Evolutionary conservation across 2,888 invertebrate species (phyloP), one percentile per base, ranked within the genome.

Genomic region (Hedya salicella): DNA sequence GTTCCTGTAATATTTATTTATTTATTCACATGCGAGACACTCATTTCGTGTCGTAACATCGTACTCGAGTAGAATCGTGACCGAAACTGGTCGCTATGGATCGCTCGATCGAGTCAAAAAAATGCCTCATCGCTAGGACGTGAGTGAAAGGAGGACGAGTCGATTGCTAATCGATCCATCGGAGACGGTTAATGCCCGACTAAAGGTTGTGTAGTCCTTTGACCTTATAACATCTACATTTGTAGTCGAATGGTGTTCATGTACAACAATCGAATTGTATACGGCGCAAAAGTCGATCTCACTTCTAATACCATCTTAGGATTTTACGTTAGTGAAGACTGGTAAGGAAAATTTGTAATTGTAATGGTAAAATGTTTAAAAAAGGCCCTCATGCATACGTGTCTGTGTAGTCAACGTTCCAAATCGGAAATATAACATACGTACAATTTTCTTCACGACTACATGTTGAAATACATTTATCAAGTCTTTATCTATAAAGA

Each of bases 71-170:
- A 25, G 14, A 57, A 44, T 60, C 59, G 59, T 60, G 59, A 60
- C 25, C 19, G 25, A 57, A 53, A 16, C 42, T 21, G 32, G 46
- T 46, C 48, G 19, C 16, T 50, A 32, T 50, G 16, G 48, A 32
- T n/a, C n/a, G n/a, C 21, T 39, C 56, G 25, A 48, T 39, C 36
- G 14, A 49, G 14, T 57, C 16, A 21, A 49, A 60, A 46, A 49
- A 46, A 57, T 17, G 54, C 40, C 42, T 50, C 71, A 75, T 72
- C 68, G 72, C 74, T 75, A 76, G 80, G 73, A 77, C 76, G 72
- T 69, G 70, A 75, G 82, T 83, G 88, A 88, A 89, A 87, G 86
- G 86, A 80, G 76, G 77, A 76, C 77, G 68, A 66, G 59, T 56
- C 42, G 53, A 61, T 69, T 68, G 65, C 59, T 67, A 60, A 53